A percentile compares a stretch with the other conserved stretches of the same genome.
Conservation (phyloP, 2,888 invertebrate species). For the Cerastoderma edule region DNA sequence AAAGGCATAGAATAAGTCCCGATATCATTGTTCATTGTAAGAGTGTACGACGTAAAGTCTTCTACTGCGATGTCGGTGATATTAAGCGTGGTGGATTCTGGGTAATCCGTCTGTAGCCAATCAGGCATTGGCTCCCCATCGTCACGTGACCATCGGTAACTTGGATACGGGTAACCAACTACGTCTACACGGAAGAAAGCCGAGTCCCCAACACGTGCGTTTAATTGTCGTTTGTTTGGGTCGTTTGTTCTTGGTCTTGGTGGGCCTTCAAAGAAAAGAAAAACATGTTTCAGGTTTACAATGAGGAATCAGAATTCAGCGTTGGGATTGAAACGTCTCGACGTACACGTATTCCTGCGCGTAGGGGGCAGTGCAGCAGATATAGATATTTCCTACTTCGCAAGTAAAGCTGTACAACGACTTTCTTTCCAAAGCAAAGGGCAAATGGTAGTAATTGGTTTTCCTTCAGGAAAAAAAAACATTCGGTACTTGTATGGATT, state of each 20-base stretch:
- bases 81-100: conserved; percentile 8
- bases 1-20: conserved; percentile 29
- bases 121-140: conserved; percentile 25
- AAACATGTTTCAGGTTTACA: too few relatives aligned
- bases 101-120: not conserved
- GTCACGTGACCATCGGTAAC: conserved; percentile 37
- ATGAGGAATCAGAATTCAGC: too few relatives aligned
- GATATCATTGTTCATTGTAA: conserved; percentile 37
- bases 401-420: too few relatives aligned
- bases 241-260: conserved; percentile 22
- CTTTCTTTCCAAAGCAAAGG: too few relatives aligned
- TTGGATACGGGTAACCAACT: conserved; percentile 29
- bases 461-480: too few relatives aligned
- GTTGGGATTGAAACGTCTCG: too few relatives aligned
- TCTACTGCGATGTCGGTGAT: conserved; percentile 11
- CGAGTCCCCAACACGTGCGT: not conserved
- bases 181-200: conserved; percentile 15
- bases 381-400: too few relatives aligned
- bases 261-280: conserved; percentile 16
- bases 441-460: too few relatives aligned
- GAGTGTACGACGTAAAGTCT: conserved; percentile 43
- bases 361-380: too few relatives aligned
- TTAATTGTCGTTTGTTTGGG: not conserved
- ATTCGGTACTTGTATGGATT: too few relatives aligned
- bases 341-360: too few relatives aligned